Evolutionary conservation across 1,140 invertebrate species (phyloP).

Genomic region (Euwallacea similis): DNA sequence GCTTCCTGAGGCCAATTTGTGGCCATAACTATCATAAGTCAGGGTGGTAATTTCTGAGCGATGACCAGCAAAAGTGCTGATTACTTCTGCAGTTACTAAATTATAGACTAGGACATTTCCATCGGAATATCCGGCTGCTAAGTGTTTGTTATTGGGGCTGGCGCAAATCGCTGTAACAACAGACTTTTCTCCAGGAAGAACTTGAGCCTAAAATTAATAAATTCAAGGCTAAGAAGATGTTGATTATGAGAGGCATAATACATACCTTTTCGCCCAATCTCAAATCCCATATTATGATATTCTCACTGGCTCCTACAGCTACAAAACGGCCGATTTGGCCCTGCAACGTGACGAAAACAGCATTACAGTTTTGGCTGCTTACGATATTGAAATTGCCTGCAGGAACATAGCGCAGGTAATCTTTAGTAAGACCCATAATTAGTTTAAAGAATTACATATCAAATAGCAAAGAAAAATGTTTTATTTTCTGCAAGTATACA

Average conservation of each 20-base stretch:
- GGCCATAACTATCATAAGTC: conserved; percentile 76
- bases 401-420: conserved; percentile 89
- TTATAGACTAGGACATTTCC: conserved; percentile 86
- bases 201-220: conserved; percentile 61
- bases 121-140: conserved; percentile 92
- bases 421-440: conserved; percentile 91
- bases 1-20: conserved; percentile 82
- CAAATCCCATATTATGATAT: conserved; percentile 93
- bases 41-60: conserved; percentile 82
- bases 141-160: conserved; percentile 70
- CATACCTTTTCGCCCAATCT: conserved; percentile 83
- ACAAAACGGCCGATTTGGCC: conserved; percentile 78
- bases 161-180: conserved; percentile 73
- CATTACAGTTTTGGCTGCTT: conserved; percentile 75
- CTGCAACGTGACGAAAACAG: conserved; percentile 74
- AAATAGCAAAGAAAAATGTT: neutral
- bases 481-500: neutral
- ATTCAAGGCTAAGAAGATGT: neutral
- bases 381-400: conserved; percentile 86
- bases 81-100: conserved; percentile 66
- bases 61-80: conserved; percentile 86
- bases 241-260: neutral
- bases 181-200: conserved; percentile 75
- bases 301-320: conserved; percentile 88
- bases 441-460: neutral